These are phyloP conservation scores for Poeciliopsis turrubarensis DNA, from an alignment of 2,113 vertebrate species.

Conservation along the genomic window DNA sequence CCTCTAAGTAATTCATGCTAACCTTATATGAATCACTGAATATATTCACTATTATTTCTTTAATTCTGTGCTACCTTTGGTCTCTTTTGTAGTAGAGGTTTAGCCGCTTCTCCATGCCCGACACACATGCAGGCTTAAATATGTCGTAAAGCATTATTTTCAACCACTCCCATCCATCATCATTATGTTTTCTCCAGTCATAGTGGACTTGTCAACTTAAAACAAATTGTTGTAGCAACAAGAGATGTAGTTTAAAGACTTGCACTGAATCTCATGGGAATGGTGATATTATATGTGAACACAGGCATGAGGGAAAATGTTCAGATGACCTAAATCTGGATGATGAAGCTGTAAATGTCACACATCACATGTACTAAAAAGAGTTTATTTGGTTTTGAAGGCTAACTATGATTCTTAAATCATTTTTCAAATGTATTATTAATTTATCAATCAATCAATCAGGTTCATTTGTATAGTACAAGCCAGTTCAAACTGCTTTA, in stretches of 20 bases:
- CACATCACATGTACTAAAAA: not conserved
- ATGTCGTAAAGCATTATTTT: not conserved
- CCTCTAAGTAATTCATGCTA: not conserved
- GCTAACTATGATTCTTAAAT: not conserved
- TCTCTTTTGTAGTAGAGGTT: not conserved
- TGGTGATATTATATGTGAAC: not conserved
- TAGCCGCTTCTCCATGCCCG: not conserved
- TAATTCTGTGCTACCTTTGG: not conserved
- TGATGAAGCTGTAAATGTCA: not conserved
- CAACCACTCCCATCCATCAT: conserved; percentile 8
- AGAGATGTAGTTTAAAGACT: conserved; percentile 1
- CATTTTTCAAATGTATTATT: no score
- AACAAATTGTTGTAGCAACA: conserved; percentile 5
- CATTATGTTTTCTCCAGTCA: not conserved
- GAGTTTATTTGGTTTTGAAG: not conserved
- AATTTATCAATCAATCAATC: no score
- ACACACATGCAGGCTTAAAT: not conserved
- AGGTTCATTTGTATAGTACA: no score
- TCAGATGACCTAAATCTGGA: conserved; percentile 1
- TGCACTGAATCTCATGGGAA: conserved; percentile 3
- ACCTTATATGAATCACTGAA: not conserved
- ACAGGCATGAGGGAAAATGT: conserved; percentile 3
- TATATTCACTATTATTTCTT: not conserved
- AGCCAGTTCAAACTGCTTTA: no score
- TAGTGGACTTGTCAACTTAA: not conserved